Base-by-base conservation (phyloP, 2,888 invertebrate genomes). In the Metalampra italica region DNA sequence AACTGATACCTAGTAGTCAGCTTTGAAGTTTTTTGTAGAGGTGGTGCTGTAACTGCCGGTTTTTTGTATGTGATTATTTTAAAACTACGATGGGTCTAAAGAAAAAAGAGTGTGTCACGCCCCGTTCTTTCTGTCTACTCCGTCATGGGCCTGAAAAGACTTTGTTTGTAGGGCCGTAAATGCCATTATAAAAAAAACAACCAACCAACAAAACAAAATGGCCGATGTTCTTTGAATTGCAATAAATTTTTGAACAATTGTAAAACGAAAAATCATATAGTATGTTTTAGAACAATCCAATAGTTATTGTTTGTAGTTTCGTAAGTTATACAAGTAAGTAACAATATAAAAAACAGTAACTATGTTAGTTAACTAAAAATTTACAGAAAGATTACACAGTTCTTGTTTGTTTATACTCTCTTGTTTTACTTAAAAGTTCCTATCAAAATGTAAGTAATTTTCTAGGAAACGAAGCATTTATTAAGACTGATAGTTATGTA, bases 131-230 rank as follows among this genome's bases (percentile, higher is more conserved):
- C n/a, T n/a, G n/a, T n/a, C n/a, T n/a, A n/a, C n/a, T n/a, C n/a
- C n/a, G n/a, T n/a, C n/a, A n/a, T n/a, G n/a, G n/a, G n/a, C n/a
- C n/a, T n/a, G n/a, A n/a, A n/a, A n/a, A n/a, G n/a, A n/a, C n/a
- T n/a, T n/a, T n/a, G n/a, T n/a, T n/a, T n/a, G n/a, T n/a, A n/a
- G n/a, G n/a, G n/a, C n/a, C n/a, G n/a, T n/a, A n/a, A n/a, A n/a
- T n/a, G n/a, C n/a, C n/a, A n/a, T n/a, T n/a, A n/a, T n/a, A n/a
- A n/a, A n/a, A n/a, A n/a, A n/a, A n/a, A n/a, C n/a, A n/a, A n/a
- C n/a, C n/a, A n/a, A 22, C 22, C 22, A 73, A 70, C 70, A 69
- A 76, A 79, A 82, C 83, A 83, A 84, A 83, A 84, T 84, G 83
- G 83, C 83, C 68, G 83, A 75, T 66, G 55, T 54, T 63, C 71